phyloP scores from a whole-genome alignment of 2,113 vertebrate species.

The Tragelaphus scriptus region DNA sequence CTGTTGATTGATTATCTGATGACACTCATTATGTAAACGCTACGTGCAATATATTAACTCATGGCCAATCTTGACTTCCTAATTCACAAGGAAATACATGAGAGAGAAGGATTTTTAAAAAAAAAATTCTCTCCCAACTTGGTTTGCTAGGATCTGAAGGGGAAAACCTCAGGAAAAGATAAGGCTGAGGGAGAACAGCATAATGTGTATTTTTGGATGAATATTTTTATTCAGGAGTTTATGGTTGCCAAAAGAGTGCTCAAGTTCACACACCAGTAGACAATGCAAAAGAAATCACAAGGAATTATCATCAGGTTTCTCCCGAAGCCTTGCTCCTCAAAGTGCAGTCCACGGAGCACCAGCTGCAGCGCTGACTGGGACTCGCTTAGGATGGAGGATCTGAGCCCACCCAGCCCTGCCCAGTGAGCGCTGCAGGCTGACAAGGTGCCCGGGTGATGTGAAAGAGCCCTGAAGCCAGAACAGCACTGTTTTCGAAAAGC shows the following conservation, averaged over 20 bases:
- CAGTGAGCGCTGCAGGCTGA: rapidly evolving
- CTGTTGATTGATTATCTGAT: neutral
- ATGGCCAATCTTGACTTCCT: neutral
- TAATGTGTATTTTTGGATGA: neutral
- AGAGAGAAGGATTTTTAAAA: too few species aligned
- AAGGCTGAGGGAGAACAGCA: rapidly evolving
- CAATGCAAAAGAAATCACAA: neutral
- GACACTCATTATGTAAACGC: neutral
- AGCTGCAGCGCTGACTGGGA: neutral
- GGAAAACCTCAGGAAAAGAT: neutral
- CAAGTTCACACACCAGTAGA: neutral
- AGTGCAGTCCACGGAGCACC: rapidly evolving
- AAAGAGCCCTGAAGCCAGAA: neutral
- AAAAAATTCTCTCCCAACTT: neutral
- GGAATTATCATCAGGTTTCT: neutral
- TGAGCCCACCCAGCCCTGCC: neutral
- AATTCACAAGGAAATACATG: neutral
- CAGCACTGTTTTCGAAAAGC: neutral
- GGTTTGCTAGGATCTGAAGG: neutral
- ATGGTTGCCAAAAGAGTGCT: neutral
- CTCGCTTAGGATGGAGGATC: neutral
- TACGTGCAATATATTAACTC: neutral
- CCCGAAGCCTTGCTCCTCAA: neutral
- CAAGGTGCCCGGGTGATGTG: rapidly evolving
- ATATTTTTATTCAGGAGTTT: neutral